Evolutionary conservation across 2,113 vertebrate genomes (phyloP), one percentile per base, ranked within the genome.

Genomic region (Ailurus styani): DNA sequence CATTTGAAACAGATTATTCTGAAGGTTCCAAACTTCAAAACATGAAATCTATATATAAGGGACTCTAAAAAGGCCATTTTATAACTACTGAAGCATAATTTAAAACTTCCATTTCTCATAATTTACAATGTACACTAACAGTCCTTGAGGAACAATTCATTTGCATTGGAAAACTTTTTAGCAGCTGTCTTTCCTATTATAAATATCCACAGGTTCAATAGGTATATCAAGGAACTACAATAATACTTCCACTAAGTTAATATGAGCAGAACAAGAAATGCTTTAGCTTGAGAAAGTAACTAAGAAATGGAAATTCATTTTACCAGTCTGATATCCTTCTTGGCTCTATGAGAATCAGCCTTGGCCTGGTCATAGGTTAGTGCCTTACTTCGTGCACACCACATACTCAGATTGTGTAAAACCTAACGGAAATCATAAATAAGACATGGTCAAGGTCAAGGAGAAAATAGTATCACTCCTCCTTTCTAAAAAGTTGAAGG

Each of bases 351-450:
- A 34, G 99, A 99, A 90, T 99, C 99, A 0, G 98, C 98, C 99
- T 99, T 99, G 95, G 99, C 99, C 98, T 99, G 99, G 98, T 99
- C 99, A 0, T 99, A 99, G 31, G 99, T 99, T 98, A 99, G 95
- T 31, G 99, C 99, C 93, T 99, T 99, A 96, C 98, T 99, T 97
- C 98, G 99, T 75, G 99, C 99, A 75, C 99, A 99, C 99, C 99
- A 99, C 99, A 99, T 99, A 97, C 99, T 99, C 92, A 99, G 99
- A 97, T 99, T 99, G 98, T 99, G 99, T 75, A 99, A 99, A 95
- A 99, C 99, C 99, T 99, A 90, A 29, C 77, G 91, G 47, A 95
- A 47, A 93, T 31, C 79, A 98, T 40, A 97, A 96, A 85, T 2
- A 92, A 97, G 82, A 94, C 55, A 37, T 34, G 20, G 27, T 88